Conservation (phyloP, 2,797 vertebrate species). For the Onychomys leucogaster region DNA sequence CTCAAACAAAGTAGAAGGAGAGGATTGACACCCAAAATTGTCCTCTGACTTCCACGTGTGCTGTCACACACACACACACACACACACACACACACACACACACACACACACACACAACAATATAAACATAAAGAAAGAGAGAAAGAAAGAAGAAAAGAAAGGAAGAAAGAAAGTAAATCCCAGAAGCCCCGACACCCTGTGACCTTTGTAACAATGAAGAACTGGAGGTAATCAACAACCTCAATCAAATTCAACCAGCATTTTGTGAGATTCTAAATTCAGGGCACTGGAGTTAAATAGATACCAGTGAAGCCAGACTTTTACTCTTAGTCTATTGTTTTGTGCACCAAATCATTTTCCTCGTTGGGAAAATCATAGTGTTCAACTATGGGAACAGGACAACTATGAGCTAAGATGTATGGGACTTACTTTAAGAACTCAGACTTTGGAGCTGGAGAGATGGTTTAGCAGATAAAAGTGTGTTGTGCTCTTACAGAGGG, state of each 20-base stretch:
- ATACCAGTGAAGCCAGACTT: slow-evolving; percentile 37
- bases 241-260: slow-evolving; percentile 19
- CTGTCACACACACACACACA: background rate
- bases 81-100: background rate
- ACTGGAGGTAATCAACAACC: slow-evolving; percentile 27
- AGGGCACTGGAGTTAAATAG: background rate
- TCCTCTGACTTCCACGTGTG: background rate
- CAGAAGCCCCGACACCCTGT: background rate
- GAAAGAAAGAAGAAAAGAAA: background rate
- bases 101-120: background rate
- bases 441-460: background rate
- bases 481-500: background rate
- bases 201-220: slow-evolving; percentile 20
- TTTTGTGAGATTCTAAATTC: slow-evolving; percentile 42
- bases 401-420: background rate
- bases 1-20: background rate
- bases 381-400: slow-evolving; percentile 3
- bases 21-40: background rate
- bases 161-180: background rate
- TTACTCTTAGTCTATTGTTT: background rate
- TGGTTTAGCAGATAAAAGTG: background rate
- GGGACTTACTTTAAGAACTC: slow-evolving; percentile 16
- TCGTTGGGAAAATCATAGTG: background rate
- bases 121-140: background rate
- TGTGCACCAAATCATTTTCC: background rate